A percentile compares a stretch with the other conserved stretches of the same genome.
These are phyloP conservation scores for Athene noctua DNA, from an alignment of 2,113 vertebrate genomes.

Conservation along the genomic window DNA sequence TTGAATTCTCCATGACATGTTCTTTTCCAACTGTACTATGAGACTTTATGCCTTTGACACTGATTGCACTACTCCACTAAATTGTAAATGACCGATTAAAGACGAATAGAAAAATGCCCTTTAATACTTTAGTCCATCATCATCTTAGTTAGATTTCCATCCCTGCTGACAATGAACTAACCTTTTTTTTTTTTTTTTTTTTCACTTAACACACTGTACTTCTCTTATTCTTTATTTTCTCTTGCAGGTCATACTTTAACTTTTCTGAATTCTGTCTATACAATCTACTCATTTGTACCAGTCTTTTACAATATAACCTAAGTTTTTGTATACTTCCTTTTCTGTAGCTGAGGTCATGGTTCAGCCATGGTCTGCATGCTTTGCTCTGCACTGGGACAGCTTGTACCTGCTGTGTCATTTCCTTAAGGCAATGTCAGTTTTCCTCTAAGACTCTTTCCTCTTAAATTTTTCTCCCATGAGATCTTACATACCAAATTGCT, in stretches of 20 bases:
- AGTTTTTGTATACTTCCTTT: background rate
- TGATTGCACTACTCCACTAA: background rate
- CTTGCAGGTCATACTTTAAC: background rate
- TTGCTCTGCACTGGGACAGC: background rate
- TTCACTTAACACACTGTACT: background rate
- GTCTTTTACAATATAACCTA: background rate
- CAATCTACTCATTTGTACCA: background rate
- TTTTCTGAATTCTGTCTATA: background rate
- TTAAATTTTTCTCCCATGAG: background rate
- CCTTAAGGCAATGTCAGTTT: background rate
- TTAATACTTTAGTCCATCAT: background rate
- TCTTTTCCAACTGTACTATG: background rate
- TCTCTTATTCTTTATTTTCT: background rate
- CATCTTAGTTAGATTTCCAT: background rate
- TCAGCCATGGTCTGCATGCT: background rate
- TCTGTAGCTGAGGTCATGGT: background rate
- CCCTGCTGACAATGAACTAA: background rate
- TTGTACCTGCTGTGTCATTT: background rate
- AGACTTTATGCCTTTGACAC: background rate
- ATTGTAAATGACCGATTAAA: background rate
- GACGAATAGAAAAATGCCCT: background rate
- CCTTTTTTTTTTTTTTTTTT: background rate
- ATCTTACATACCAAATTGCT: background rate
- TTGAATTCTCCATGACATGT: background rate
- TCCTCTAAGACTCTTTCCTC: background rate